These are phyloP conservation scores for Iguana delicatissima DNA, from an alignment of 2,797 vertebrate genomes.

Conservation along the genomic window DNA sequence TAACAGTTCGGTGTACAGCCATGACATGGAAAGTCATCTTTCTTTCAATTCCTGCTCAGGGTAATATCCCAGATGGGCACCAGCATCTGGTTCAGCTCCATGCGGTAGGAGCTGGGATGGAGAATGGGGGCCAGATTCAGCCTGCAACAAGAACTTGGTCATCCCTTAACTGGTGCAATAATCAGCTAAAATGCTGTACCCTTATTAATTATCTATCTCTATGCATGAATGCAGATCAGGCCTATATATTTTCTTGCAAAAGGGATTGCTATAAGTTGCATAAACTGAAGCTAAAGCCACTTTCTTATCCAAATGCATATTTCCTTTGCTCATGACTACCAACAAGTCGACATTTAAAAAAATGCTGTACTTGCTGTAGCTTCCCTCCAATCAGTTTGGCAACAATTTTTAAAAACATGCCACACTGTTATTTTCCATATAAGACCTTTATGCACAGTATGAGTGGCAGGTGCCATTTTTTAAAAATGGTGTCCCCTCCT, in stretches of 20 bases:
- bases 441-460: background rate
- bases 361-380: background rate
- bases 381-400: background rate
- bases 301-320: background rate
- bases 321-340: background rate
- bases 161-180: background rate
- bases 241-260: background rate
- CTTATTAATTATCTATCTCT: conserved; percentile 29
- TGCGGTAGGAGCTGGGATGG: background rate
- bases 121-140: background rate
- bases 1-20: background rate
- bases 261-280: background rate
- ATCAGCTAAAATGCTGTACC: background rate
- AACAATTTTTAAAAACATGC: background rate
- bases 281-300: background rate
- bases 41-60: background rate
- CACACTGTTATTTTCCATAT: background rate
- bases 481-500: background rate
- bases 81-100: background rate
- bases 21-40: background rate
- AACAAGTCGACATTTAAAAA: background rate
- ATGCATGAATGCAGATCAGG: background rate
- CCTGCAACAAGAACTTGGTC: too few species aligned
- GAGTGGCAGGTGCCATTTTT: background rate
- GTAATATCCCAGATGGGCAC: background rate